A percentile compares a stretch with the other conserved stretches of the same genome.
These are phyloP conservation scores for Ochropleura leucogaster DNA, from an alignment of 2,888 invertebrate genomes.

Conservation along the genomic window DNA sequence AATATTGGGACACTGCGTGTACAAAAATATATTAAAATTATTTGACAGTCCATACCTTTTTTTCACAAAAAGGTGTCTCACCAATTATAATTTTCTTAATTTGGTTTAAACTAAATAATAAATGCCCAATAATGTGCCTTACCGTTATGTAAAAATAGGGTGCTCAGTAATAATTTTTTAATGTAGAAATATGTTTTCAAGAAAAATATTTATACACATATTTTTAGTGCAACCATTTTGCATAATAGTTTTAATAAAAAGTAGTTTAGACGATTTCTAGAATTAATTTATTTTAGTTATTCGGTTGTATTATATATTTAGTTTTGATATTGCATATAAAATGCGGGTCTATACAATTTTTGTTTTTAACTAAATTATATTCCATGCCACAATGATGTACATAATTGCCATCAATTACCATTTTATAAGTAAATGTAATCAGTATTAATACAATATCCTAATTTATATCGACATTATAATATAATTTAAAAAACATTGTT, in stretches of 20 bases:
- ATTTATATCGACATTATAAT: constrained; percentile 80
- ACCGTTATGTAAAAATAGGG: constrained; percentile 70
- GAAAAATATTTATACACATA: constrained; percentile 55
- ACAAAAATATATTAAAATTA: constrained; percentile 25
- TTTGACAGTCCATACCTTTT: not conserved
- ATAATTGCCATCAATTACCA: constrained; percentile 87
- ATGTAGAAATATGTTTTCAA: constrained; percentile 54
- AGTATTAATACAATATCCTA: constrained; percentile 88
- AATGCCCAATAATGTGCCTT: constrained; percentile 71
- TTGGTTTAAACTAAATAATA: constrained; percentile 19
- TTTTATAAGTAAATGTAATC: constrained; percentile 86
- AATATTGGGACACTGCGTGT: constrained; percentile 38
- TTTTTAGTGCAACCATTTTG: constrained; percentile 57
- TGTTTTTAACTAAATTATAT: constrained; percentile 82
- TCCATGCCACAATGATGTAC: constrained; percentile 83
- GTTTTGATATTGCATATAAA: constrained; percentile 78
- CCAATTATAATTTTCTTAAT: constrained; percentile 5
- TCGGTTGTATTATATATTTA: constrained; percentile 81
- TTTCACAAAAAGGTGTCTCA: not conserved
- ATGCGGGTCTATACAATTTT: constrained; percentile 84
- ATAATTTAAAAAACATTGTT: constrained; percentile 61
- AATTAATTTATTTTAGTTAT: constrained; percentile 79
- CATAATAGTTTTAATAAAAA: constrained; percentile 63
- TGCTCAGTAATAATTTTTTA: constrained; percentile 72
- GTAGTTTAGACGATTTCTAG: constrained; percentile 65